Conservation (phyloP, 2,113 vertebrate genomes). For the Alces alces region DNA sequence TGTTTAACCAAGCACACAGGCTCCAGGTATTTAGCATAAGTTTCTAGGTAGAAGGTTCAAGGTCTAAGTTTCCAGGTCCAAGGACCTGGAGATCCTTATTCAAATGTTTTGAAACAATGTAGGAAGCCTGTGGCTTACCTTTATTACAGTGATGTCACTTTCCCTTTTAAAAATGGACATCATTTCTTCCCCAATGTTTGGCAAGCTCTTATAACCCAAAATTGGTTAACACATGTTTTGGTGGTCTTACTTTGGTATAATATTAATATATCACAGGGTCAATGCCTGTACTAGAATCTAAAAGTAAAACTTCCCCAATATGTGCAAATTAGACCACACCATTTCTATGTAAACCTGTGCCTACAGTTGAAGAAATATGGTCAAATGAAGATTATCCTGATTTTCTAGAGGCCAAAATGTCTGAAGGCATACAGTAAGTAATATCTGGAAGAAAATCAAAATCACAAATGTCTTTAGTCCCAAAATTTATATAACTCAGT, state of each 20-base stretch:
- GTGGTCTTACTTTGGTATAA: background rate
- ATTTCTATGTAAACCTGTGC: background rate
- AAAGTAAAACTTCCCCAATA: background rate
- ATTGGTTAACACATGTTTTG: background rate
- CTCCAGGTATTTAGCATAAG: background rate
- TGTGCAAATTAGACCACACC: background rate
- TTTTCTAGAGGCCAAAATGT: slow-evolving; percentile 18
- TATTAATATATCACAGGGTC: background rate
- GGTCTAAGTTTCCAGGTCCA: background rate
- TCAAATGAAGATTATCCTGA: background rate
- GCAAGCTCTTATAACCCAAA: background rate
- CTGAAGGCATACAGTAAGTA: background rate
- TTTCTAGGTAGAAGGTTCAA: background rate
- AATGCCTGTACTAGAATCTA: background rate
- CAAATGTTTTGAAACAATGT: slow-evolving; percentile 40
- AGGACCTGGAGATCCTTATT: slow-evolving; percentile 12
- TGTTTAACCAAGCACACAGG: background rate
- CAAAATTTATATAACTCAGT: background rate
- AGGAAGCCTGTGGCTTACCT: background rate
- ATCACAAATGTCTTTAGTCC: background rate
- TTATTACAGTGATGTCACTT: slow-evolving; percentile 23
- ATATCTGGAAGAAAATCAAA: slow-evolving; percentile 9
- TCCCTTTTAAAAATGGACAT: background rate
- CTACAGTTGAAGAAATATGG: background rate
- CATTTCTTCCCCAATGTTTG: background rate